phyloP scores from a whole-genome alignment of 1,140 invertebrate genomes.

The Drosophila repletoides region DNA sequence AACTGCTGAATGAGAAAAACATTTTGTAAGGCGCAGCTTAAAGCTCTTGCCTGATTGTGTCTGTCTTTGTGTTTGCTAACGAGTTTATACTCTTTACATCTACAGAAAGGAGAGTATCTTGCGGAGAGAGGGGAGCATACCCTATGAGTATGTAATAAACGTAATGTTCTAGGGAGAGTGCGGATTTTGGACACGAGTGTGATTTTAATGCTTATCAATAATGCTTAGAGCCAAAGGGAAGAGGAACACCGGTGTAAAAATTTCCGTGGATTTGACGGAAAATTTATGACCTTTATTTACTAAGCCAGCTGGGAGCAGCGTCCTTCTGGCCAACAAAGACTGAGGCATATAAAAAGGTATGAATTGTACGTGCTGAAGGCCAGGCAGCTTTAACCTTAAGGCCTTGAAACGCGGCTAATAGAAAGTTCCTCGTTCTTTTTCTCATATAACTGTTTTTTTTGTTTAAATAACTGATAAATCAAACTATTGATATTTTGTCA shows the following conservation, averaged over 20 bases:
- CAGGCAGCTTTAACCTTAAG: not conserved
- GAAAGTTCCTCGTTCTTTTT: not conserved
- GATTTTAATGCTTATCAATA: slow-evolving; percentile 76
- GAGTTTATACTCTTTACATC: slow-evolving; percentile 50
- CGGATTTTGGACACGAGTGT: slow-evolving; percentile 66
- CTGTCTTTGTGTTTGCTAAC: slow-evolving; percentile 37
- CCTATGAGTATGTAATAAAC: slow-evolving; percentile 57
- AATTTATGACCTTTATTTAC: slow-evolving; percentile 47
- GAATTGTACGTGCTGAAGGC: slow-evolving; percentile 46
- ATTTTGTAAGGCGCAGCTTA: slow-evolving; percentile 56
- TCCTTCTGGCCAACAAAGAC: no score
- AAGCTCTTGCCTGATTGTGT: slow-evolving; percentile 13
- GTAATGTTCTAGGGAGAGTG: slow-evolving; percentile 46
- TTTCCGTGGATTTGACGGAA: slow-evolving; percentile 59
- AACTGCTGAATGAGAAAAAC: slow-evolving; percentile 59
- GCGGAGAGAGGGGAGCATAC: no score
- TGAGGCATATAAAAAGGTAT: slow-evolving; percentile 65
- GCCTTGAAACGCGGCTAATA: not conserved
- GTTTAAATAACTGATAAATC: no score
- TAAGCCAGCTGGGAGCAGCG: not conserved
- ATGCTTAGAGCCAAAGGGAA: slow-evolving; percentile 46
- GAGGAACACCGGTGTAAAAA: slow-evolving; percentile 64
- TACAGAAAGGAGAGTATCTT: not conserved
- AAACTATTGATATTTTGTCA: no score
- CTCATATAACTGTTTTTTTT: not conserved